Percentiles rank a stretch among this genome's conserved stretches.
These are phyloP conservation scores for Pheosia tremula DNA, from an alignment of 2,888 invertebrate species.

Conservation along the genomic window DNA sequence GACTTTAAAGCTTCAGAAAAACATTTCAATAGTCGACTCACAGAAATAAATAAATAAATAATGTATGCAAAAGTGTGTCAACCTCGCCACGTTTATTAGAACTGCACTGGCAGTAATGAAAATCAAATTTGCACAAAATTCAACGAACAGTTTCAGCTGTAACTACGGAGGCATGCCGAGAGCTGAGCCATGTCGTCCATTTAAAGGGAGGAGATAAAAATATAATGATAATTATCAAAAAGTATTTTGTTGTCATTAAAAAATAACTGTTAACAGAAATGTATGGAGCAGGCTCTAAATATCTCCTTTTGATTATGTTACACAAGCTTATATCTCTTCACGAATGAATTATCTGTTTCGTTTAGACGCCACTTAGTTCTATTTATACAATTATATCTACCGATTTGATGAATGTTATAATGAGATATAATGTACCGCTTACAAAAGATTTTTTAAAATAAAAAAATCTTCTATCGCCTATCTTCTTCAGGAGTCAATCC, in stretches of 20 bases:
- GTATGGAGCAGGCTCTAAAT: no score
- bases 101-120: slow-evolving; percentile 40
- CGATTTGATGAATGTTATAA: no score
- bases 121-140: slow-evolving; percentile 49
- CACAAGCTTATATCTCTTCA: no score
- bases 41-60: slow-evolving; percentile 2
- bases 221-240: no score
- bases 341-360: no score
- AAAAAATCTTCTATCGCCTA: neutral
- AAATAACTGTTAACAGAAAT: no score
- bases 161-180: neutral
- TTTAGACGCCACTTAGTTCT: no score
- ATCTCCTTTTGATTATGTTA: no score
- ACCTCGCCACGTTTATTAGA: slow-evolving; percentile 29
- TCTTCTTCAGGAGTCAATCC: slow-evolving; percentile 4
- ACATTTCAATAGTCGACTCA: neutral
- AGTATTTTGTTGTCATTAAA: no score
- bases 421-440: no score
- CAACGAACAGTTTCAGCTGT: slow-evolving; percentile 11
- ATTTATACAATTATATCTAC: no score
- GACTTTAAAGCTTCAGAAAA: neutral
- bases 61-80: slow-evolving; percentile 26
- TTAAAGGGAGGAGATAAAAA: neutral
- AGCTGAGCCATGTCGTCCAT: neutral
- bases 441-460: no score